Conservation (phyloP, 2,797 vertebrate genomes). For the Anolis apletophallus region DNA sequence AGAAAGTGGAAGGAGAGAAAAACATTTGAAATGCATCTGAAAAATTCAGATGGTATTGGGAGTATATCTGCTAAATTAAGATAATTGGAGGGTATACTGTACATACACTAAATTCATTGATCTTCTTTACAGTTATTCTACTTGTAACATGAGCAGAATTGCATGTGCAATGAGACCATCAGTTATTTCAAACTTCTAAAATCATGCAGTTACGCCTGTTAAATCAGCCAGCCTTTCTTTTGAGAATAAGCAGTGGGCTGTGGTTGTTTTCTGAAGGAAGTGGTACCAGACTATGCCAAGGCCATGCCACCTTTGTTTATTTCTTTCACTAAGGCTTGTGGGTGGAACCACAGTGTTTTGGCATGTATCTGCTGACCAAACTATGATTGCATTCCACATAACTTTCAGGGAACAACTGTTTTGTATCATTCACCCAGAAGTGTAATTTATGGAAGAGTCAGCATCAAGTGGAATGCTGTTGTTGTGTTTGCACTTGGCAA, state of each 20-base stretch:
- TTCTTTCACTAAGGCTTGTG: constrained; percentile 41
- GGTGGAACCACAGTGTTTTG: constrained; percentile 21
- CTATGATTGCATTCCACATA: constrained; percentile 43
- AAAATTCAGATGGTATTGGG: too few species aligned
- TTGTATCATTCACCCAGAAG: constrained; percentile 45
- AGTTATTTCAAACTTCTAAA: not conserved
- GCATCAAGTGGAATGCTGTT: constrained; percentile 28
- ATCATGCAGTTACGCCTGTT: not conserved
- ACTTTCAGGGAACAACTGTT: constrained; percentile 36
- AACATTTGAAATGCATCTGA: too few species aligned
- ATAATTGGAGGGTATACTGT: not conserved
- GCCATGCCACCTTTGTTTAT: constrained; percentile 15
- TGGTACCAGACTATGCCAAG: not conserved
- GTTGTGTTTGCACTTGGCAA: constrained; percentile 19
- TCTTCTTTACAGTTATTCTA: not conserved
- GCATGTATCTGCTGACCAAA: not conserved
- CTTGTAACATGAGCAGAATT: not conserved
- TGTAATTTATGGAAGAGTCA: constrained; percentile 33
- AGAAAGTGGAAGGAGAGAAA: too few species aligned
- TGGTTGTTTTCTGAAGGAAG: constrained; percentile 7
- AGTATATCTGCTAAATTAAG: too few species aligned
- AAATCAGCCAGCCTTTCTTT: not conserved
- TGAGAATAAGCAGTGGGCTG: not conserved
- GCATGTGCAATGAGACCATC: not conserved
- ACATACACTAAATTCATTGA: not conserved